A percentile compares a stretch with the other conserved stretches of the same genome.
phyloP scores from a whole-genome alignment of 2,888 invertebrate genomes.

The Nebria brevicollis region DNA sequence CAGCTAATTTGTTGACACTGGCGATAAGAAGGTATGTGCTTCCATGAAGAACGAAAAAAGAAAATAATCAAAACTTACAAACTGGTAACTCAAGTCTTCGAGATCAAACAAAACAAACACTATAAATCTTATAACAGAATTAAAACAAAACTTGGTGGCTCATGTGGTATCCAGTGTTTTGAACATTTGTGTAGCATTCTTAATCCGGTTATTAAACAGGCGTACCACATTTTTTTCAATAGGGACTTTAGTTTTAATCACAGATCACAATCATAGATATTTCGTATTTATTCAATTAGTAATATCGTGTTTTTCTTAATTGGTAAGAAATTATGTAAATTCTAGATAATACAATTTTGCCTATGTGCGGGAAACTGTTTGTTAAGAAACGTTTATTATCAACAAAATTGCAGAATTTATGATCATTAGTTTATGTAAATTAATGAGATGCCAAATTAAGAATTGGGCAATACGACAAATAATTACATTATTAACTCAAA shows the following conservation, averaged over 20 bases:
- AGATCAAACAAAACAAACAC: constrained; percentile 12
- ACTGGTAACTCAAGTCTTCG: constrained; percentile 37
- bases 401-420: no score
- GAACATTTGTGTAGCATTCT: constrained; percentile 19
- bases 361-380: no score
- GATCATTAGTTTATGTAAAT: no score
- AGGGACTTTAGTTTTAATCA: not conserved
- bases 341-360: no score
- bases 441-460: no score
- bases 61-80: constrained; percentile 21
- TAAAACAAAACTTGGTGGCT: constrained; percentile 15
- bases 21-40: constrained; percentile 27
- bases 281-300: not conserved
- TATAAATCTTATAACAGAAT: constrained; percentile 27
- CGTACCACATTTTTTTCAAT: constrained; percentile 10
- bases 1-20: constrained; percentile 41
- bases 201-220: constrained; percentile 13
- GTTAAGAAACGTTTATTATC: no score
- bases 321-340: no score
- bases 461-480: no score
- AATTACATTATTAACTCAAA: no score
- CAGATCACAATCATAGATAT: not conserved
- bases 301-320: not conserved
- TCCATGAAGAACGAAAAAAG: not conserved
- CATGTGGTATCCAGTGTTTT: constrained; percentile 8